Base-by-base conservation (phyloP, 2,888 invertebrate species). In the Conchocele bisecta region DNA sequence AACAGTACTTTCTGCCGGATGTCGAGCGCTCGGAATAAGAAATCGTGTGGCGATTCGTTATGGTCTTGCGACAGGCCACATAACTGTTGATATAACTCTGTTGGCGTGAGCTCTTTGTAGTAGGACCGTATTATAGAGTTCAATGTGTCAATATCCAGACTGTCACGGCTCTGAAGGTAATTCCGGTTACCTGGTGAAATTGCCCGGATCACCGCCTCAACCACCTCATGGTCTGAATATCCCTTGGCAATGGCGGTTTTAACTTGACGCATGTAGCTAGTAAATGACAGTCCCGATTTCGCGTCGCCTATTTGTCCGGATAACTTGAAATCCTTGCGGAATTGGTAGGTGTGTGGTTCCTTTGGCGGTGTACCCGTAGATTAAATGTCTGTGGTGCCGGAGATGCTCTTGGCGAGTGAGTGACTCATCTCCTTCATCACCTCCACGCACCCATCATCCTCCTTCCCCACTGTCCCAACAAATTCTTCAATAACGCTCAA, bases 311-410 rank as follows among this genome's bases (percentile, higher is more conserved):
- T 59, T 24, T 29, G 48, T 2, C 67, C 67, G 11, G 6, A 4
- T n/a, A 67, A 44, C 20, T 67, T 67, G 17, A 67, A 67, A 11
- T 67, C 59, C 44, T 53, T 59, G n/a, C 37, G 24, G 24, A 46
- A 46, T 7, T 24, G 28, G 15, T 46, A 46, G 11, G 46, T 46
- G 11, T 28, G 26, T 22, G 28, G 17, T 42, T 9, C 42, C 22
- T n/a, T 42, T 17, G 42, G 22, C 6, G 7, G 42, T 42, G 6
- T 42, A n/a, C 9, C 42, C n/a, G 3, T 31, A 24, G 15, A 33
- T 29, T n/a, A n/a, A n/a, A n/a, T n/a, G n/a, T 31, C 5, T 5
- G 6, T 9, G 7, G n/a, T 15, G 17, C 35, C 17, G 5, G 35
- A 17, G 11, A 13, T 51, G 5, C 35, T 29, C 6, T 29, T 7